Evolutionary conservation across 2,113 vertebrate genomes (phyloP).

Genomic region (Progne subis): DNA sequence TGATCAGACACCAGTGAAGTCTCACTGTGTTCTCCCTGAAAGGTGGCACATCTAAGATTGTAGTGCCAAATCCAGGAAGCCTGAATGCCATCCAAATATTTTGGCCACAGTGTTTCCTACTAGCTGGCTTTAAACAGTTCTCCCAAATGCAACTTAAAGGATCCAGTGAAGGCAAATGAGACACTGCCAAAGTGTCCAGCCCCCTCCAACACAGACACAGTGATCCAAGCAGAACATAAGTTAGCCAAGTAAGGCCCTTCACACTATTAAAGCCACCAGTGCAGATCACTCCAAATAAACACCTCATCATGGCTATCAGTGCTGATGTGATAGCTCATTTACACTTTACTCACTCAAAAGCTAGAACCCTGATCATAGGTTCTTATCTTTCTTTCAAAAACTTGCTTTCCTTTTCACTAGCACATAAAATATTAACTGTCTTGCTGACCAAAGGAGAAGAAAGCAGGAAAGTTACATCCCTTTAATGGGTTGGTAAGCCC

Average conservation of each 20-base stretch:
- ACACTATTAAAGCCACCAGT: neutral
- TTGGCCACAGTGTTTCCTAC: neutral
- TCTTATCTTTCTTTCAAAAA: neutral
- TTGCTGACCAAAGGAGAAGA: neutral
- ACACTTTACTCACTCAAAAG: neutral
- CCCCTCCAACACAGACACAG: neutral
- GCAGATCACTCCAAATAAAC: neutral
- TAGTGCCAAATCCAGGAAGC: neutral
- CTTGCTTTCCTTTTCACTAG: neutral
- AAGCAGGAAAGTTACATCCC: neutral
- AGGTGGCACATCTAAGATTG: neutral
- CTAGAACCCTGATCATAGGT: neutral
- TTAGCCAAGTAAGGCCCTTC: neutral
- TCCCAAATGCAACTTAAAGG: neutral
- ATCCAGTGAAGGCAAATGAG: neutral
- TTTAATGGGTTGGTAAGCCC: neutral
- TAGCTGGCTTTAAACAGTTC: neutral
- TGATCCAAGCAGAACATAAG: neutral
- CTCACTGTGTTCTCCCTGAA: neutral
- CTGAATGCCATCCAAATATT: neutral
- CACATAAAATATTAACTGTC: slow-evolving; percentile 9
- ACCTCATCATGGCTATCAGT: neutral
- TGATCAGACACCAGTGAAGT: neutral
- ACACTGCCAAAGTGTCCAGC: neutral
- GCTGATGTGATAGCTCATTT: neutral